These are phyloP conservation scores for Bubo bubo DNA, from an alignment of 2,113 vertebrate species.

Conservation along the genomic window DNA sequence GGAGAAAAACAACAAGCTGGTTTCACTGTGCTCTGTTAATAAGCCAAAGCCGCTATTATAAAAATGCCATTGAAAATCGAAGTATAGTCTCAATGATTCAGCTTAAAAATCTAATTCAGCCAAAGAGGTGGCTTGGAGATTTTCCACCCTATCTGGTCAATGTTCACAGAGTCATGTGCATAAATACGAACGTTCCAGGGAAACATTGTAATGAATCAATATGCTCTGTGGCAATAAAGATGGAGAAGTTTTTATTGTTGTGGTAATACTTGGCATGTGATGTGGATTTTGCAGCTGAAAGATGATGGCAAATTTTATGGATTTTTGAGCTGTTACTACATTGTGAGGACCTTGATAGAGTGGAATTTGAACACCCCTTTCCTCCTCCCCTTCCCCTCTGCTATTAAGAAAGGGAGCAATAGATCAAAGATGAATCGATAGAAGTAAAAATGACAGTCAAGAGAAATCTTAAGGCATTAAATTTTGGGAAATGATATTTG, in stretches of 20 bases:
- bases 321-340: slow-evolving; percentile 36
- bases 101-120: not conserved
- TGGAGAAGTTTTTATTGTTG: not conserved
- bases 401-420: not conserved
- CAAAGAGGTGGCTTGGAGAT: slow-evolving; percentile 21
- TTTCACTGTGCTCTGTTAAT: slow-evolving; percentile 10
- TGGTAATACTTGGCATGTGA: not conserved
- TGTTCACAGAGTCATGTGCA: not conserved
- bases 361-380: not conserved
- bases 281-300: not conserved
- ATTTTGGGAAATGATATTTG: not conserved
- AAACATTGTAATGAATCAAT: slow-evolving; percentile 15
- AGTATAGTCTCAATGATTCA: not conserved
- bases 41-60: not conserved
- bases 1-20: not conserved
- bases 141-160: slow-evolving; percentile 9
- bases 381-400: not conserved
- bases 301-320: not conserved
- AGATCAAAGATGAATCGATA: not conserved
- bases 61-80: not conserved
- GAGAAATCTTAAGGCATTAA: not conserved
- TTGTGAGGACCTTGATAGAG: not conserved
- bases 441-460: not conserved
- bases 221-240: not conserved
- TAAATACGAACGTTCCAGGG: slow-evolving; percentile 14